These are phyloP conservation scores for Lacerta viridis DNA, from an alignment of 2,797 vertebrate species.

Conservation along the genomic window DNA sequence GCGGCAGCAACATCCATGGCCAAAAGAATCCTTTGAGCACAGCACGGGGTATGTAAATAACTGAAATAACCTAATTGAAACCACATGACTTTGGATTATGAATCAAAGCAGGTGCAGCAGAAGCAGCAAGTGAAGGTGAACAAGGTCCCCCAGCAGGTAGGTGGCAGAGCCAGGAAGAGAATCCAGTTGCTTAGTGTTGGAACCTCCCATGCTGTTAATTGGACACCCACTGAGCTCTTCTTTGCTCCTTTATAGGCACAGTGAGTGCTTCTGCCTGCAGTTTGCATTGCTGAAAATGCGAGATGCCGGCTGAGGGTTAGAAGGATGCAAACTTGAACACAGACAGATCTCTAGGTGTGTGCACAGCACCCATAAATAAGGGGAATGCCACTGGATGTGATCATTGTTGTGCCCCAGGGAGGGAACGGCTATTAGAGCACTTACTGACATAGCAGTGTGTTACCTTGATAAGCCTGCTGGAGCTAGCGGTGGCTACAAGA, in stretches of 20 bases:
- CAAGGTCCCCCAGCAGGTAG: conserved; percentile 6
- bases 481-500: not conserved
- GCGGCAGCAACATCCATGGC: not conserved
- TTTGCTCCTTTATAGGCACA: conserved; percentile 22
- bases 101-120: not conserved
- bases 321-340: conserved; percentile 29
- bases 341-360: conserved; percentile 42
- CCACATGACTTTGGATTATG: not conserved
- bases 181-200: conserved; percentile 22
- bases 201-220: conserved; percentile 40
- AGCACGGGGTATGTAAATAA: not conserved
- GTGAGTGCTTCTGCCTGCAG: conserved; percentile 43
- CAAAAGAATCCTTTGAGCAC: not conserved
- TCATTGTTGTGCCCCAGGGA: conserved; percentile 50
- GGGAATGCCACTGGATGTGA: conserved; percentile 39
- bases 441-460: conserved; percentile 39
- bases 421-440: conserved; percentile 31
- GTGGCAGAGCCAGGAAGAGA: conserved; percentile 22
- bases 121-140: not conserved
- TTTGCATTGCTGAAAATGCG: conserved; percentile 48
- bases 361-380: conserved; percentile 48
- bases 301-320: not conserved
- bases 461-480: conserved; percentile 42
- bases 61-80: not conserved
- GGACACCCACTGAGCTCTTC: conserved; percentile 28